phyloP scores from a whole-genome alignment of 2,888 invertebrate species.

The Leucophora obtusa region DNA sequence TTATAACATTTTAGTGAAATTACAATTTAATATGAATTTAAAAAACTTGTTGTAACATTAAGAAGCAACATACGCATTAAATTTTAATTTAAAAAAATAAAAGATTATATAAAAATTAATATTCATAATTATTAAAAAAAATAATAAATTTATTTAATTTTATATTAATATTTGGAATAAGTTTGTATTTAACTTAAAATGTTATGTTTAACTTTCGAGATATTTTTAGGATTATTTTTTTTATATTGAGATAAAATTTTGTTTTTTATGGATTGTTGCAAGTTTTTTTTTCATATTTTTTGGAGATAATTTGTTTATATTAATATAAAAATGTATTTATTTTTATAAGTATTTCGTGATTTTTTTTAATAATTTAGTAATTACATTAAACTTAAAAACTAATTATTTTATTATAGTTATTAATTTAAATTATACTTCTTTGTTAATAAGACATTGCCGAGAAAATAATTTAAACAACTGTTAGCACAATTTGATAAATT shows the following conservation, averaged over 20 bases:
- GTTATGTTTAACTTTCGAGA: neutral
- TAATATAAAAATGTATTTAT: slow-evolving; percentile 49
- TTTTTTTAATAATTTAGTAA: slow-evolving; percentile 51
- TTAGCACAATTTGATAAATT: slow-evolving; percentile 1
- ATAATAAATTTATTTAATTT: slow-evolving; percentile 1
- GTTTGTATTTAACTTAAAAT: neutral
- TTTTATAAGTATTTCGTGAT: slow-evolving; percentile 39
- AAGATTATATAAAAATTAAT: slow-evolving; percentile 14
- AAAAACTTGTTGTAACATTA: slow-evolving; percentile 3
- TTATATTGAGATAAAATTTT: slow-evolving; percentile 25
- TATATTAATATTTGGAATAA: slow-evolving; percentile 42
- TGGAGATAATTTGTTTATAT: slow-evolving; percentile 57
- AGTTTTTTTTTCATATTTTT: slow-evolving; percentile 43
- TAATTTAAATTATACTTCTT: slow-evolving; percentile 20
- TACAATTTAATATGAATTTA: slow-evolving; percentile 8
- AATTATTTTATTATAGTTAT: slow-evolving; percentile 16
- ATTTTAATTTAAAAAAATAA: neutral
- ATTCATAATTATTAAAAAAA: neutral
- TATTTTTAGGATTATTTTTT: neutral
- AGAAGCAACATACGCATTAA: slow-evolving; percentile 37
- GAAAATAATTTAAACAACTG: neutral
- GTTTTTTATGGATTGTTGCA: slow-evolving; percentile 56
- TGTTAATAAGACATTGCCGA: slow-evolving; percentile 10
- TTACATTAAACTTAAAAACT: slow-evolving; percentile 53
- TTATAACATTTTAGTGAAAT: slow-evolving; percentile 31